Conservation (phyloP, 1,140 invertebrate genomes). For the Triops longicaudatus region DNA sequence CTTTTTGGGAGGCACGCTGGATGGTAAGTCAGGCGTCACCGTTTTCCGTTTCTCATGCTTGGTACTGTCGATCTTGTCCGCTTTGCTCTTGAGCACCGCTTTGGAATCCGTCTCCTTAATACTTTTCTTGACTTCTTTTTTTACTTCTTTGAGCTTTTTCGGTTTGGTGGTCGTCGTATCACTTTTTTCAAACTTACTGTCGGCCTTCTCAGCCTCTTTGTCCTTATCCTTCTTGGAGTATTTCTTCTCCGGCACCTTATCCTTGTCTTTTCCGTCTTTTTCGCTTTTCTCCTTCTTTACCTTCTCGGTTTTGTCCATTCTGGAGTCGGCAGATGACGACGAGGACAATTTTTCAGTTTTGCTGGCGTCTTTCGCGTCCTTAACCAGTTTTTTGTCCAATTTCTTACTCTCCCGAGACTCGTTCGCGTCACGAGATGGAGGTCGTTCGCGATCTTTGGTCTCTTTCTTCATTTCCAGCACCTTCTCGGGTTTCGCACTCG, state of each 20-base stretch:
- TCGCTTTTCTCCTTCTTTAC: constrained; percentile 28
- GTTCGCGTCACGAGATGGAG: not conserved
- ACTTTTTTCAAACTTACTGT: not conserved
- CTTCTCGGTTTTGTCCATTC: constrained; percentile 4
- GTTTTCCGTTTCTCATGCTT: constrained; percentile 22
- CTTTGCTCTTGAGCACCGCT: constrained; percentile 33
- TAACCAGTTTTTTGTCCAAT: constrained; percentile 17
- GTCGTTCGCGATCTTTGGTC: constrained; percentile 13
- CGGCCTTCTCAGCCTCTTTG: not conserved
- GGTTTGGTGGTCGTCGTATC: not conserved
- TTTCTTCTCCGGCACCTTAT: constrained; percentile 29
- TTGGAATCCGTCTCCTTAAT: constrained; percentile 31
- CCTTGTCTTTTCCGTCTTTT: constrained; percentile 13
- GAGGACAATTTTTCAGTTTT: not conserved
- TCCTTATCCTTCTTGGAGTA: constrained; percentile 27
- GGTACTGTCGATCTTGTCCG: constrained; percentile 34
- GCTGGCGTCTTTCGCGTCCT: constrained; percentile 15
- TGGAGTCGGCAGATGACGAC: not conserved
- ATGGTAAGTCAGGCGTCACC: not conserved
- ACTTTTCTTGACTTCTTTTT: constrained; percentile 31
- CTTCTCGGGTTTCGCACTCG: constrained; percentile 7
- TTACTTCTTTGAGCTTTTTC: constrained; percentile 26
- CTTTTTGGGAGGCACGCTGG: not conserved
- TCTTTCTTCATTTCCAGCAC: constrained; percentile 15
- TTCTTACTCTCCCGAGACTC: constrained; percentile 13